Conservation (phyloP, 92 coral and sea anemone genomes). For the Epizoanthus fatuus region DNA sequence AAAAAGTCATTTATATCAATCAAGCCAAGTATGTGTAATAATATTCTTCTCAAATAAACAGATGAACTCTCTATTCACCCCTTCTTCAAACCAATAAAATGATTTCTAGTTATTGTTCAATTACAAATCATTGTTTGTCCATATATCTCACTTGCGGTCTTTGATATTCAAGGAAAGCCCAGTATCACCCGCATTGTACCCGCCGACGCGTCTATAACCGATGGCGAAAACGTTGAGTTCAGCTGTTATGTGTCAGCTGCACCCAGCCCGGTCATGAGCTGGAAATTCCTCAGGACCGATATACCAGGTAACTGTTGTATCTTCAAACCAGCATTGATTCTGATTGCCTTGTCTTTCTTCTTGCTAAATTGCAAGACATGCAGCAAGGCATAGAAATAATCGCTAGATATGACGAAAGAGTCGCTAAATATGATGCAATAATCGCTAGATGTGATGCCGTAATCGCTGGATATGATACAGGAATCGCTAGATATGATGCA, state of each 20-base stretch:
- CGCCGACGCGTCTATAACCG: constrained; percentile 65
- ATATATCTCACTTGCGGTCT: background rate
- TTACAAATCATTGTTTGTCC: background rate
- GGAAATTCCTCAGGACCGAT: constrained; percentile 60
- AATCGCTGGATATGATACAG: no score
- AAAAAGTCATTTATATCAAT: no score
- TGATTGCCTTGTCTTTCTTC: background rate
- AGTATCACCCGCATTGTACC: constrained; percentile 55
- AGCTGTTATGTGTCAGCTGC: constrained; percentile 68
- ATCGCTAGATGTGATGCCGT: no score
- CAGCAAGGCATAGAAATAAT: no score
- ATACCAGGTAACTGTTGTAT: constrained; percentile 34
- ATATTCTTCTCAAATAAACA: background rate
- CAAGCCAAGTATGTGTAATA: no score
- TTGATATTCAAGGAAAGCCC: constrained; percentile 62
- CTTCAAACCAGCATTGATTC: no score
- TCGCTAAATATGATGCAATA: no score
- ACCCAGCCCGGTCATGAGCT: constrained; percentile 58
- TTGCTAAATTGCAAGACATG: no score
- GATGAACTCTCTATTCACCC: background rate
- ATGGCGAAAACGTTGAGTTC: constrained; percentile 57
- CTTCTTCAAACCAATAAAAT: background rate
- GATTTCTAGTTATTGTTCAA: background rate
- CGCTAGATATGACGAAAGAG: no score
- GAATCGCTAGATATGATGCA: no score